Percentiles rank a stretch among this genome's conserved stretches.
Conservation (phyloP, 2,888 invertebrate genomes). For the Drosophila barbarae region DNA sequence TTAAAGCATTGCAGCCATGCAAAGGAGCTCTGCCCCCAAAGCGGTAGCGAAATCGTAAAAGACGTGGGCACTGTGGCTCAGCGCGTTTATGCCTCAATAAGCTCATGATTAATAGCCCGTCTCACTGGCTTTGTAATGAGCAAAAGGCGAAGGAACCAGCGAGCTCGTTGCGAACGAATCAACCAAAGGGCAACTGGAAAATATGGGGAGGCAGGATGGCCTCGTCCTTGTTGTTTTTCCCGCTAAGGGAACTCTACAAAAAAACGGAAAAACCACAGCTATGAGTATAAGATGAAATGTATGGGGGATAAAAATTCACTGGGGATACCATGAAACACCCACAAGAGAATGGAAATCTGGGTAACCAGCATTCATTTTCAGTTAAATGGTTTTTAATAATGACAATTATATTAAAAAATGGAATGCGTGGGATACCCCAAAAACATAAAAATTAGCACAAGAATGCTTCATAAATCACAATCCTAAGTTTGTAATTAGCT, state of each 20-base stretch:
- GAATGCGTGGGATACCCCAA: background rate
- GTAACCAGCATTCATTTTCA: background rate
- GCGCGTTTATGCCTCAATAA: constrained; percentile 77
- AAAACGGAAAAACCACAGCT: constrained; percentile 14
- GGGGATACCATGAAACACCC: constrained; percentile 6
- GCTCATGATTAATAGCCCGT: constrained; percentile 76
- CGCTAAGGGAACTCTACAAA: constrained; percentile 9
- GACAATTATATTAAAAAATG: background rate
- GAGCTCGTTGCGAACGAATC: constrained; percentile 23
- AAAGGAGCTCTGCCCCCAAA: constrained; percentile 4
- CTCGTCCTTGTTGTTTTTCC: background rate
- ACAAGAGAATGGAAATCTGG: constrained; percentile 1
- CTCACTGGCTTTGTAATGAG: constrained; percentile 62
- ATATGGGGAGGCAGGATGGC: background rate
- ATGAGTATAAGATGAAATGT: constrained; percentile 17
- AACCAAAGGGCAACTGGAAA: constrained; percentile 24
- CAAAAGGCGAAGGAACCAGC: constrained; percentile 56
- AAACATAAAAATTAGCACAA: background rate
- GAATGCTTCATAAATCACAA: background rate
- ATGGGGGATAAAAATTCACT: constrained; percentile 7
- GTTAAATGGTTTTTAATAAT: constrained; percentile 5
- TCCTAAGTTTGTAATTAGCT: background rate
- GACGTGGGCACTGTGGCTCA: constrained; percentile 63
- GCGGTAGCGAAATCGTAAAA: constrained; percentile 43
- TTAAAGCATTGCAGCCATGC: constrained; percentile 53